Evolutionary conservation across 2,888 invertebrate genomes (phyloP).

Genomic region (Lochmaea crataegi): DNA sequence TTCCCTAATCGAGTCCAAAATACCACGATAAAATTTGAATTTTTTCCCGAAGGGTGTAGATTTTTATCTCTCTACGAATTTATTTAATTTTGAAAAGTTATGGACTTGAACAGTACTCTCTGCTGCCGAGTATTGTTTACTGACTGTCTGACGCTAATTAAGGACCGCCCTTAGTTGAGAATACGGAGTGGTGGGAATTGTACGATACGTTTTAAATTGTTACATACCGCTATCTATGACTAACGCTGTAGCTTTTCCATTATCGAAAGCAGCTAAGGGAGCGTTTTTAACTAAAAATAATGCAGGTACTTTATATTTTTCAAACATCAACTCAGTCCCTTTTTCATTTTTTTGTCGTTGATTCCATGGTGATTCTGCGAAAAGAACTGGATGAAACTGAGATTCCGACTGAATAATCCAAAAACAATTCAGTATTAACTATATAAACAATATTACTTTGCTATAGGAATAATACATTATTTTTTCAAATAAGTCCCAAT

Average conservation of each 20-base stretch:
- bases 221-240: conserved; percentile 45
- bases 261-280: conserved; percentile 96
- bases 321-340: conserved; percentile 96
- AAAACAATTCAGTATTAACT: conserved; percentile 34
- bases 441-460: conserved; percentile 68
- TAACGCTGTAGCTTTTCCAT: conserved; percentile 84
- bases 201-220: background rate
- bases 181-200: too few species aligned
- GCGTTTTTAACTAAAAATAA: conserved; percentile 98
- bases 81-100: too few species aligned
- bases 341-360: conserved; percentile 92
- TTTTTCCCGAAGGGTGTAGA: too few species aligned
- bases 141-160: too few species aligned
- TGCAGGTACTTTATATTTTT: conserved; percentile 98
- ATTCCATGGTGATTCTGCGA: conserved; percentile 99
- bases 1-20: too few species aligned
- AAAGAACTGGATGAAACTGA: conserved; percentile 94
- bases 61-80: too few species aligned
- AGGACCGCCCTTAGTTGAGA: too few species aligned
- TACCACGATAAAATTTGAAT: too few species aligned
- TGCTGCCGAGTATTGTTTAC: too few species aligned
- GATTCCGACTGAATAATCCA: conserved; percentile 93
- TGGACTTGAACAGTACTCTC: too few species aligned
- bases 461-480: conserved; percentile 94
- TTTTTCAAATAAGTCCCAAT: conserved; percentile 99